phyloP scores from a whole-genome alignment of 2,797 vertebrate genomes.

The Erithacus rubecula region DNA sequence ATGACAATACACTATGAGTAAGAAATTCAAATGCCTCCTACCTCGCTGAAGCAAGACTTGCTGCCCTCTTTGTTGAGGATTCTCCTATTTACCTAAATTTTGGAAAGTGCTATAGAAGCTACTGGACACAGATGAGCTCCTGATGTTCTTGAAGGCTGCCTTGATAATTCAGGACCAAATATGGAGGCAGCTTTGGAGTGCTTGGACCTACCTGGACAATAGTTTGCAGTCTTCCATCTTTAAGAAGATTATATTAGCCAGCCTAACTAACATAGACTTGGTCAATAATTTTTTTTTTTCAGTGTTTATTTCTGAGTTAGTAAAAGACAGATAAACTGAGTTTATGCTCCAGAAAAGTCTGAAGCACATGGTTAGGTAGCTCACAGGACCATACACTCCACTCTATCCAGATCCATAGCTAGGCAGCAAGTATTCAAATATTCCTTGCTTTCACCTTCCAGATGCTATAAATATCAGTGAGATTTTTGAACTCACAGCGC shows the following conservation, averaged over 20 bases:
- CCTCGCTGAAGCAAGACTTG: conserved; percentile 16
- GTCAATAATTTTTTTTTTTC: background rate
- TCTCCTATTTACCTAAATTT: conserved; percentile 22
- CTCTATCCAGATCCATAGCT: background rate
- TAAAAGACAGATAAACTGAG: background rate
- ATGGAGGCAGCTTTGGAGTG: background rate
- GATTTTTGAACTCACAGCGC: background rate
- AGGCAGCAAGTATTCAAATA: background rate
- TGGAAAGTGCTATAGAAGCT: background rate
- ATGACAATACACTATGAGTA: conserved; percentile 56
- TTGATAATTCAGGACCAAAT: background rate
- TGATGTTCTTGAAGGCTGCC: background rate
- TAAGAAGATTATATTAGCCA: background rate
- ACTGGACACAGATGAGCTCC: background rate
- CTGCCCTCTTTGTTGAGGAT: background rate
- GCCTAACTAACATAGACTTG: background rate
- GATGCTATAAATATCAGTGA: background rate
- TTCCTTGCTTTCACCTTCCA: background rate
- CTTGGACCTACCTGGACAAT: background rate
- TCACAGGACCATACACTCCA: background rate
- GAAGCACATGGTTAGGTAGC: background rate
- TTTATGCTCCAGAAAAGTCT: background rate
- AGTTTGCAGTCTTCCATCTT: background rate
- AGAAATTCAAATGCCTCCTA: conserved; percentile 65
- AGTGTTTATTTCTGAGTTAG: background rate